These are phyloP conservation scores for Chionoecetes opilio DNA, from an alignment of 1,140 invertebrate species.

Conservation along the genomic window DNA sequence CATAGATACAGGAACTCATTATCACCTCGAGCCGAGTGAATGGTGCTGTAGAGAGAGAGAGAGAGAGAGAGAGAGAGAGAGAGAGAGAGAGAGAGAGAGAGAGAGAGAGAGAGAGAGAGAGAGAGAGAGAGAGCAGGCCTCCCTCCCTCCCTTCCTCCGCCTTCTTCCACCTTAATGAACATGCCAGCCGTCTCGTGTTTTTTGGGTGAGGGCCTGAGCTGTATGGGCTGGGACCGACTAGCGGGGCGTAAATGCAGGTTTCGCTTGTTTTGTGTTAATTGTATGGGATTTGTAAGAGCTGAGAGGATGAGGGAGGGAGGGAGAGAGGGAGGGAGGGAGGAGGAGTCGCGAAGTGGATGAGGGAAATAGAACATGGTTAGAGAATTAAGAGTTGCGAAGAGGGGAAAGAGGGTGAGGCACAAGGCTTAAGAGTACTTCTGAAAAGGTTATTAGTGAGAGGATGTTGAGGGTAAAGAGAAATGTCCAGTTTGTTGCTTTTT, in stretches of 20 bases:
- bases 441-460: background rate
- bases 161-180: conserved; percentile 1
- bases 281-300: conserved; percentile 28
- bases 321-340: background rate
- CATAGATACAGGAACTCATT: conserved; percentile 30
- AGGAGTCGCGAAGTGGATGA: background rate
- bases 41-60: background rate
- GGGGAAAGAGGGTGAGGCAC: background rate
- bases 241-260: conserved; percentile 24
- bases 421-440: background rate
- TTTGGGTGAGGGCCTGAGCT: background rate
- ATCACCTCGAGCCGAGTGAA: conserved; percentile 1
- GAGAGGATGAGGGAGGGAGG: background rate
- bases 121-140: background rate
- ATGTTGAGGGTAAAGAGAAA: background rate
- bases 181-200: conserved; percentile 14
- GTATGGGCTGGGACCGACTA: background rate
- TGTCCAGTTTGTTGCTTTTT: too few species aligned
- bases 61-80: conserved; percentile 27
- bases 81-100: conserved; percentile 27
- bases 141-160: background rate
- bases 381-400: background rate
- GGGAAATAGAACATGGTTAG: background rate
- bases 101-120: conserved; percentile 25
- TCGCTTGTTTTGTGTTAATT: conserved; percentile 30